phyloP scores from a whole-genome alignment of 2,797 vertebrate species.

The Allobates femoralis region DNA sequence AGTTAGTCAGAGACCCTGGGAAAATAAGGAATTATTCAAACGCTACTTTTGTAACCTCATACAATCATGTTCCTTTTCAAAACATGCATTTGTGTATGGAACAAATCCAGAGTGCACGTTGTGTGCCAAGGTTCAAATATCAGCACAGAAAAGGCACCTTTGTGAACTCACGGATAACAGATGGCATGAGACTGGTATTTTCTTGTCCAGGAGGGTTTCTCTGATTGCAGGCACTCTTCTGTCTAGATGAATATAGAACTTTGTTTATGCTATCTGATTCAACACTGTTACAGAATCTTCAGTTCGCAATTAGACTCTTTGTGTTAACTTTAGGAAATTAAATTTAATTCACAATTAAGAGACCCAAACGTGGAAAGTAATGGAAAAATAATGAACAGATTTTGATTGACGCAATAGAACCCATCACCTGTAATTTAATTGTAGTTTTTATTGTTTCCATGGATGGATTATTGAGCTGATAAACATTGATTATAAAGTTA shows the following conservation, averaged over 20 bases:
- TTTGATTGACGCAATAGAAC: not conserved
- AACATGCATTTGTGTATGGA: slow-evolving; percentile 34
- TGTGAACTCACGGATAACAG: slow-evolving; percentile 40
- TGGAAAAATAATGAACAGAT: not conserved
- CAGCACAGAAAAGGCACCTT: slow-evolving; percentile 54
- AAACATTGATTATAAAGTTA: too few species aligned
- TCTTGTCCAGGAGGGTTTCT: slow-evolving; percentile 37
- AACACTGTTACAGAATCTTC: not conserved
- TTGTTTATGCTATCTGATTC: not conserved
- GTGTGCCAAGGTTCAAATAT: slow-evolving; percentile 55
- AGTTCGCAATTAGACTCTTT: not conserved
- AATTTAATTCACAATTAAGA: not conserved
- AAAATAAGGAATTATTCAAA: slow-evolving; percentile 41
- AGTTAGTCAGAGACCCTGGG: slow-evolving; percentile 2
- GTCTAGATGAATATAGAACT: slow-evolving; percentile 2
- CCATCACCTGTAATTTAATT: not conserved
- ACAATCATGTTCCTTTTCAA: slow-evolving; percentile 40
- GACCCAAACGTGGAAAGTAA: not conserved
- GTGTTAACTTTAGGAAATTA: not conserved
- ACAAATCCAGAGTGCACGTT: slow-evolving; percentile 19
- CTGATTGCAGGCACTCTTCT: slow-evolving; percentile 44
- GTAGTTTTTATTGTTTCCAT: not conserved
- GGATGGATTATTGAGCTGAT: not conserved
- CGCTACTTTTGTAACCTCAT: slow-evolving; percentile 16
- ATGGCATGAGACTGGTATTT: slow-evolving; percentile 32